Evolutionary conservation across 2,888 invertebrate species (phyloP).

Genomic region (Oscheius onirici): DNA sequence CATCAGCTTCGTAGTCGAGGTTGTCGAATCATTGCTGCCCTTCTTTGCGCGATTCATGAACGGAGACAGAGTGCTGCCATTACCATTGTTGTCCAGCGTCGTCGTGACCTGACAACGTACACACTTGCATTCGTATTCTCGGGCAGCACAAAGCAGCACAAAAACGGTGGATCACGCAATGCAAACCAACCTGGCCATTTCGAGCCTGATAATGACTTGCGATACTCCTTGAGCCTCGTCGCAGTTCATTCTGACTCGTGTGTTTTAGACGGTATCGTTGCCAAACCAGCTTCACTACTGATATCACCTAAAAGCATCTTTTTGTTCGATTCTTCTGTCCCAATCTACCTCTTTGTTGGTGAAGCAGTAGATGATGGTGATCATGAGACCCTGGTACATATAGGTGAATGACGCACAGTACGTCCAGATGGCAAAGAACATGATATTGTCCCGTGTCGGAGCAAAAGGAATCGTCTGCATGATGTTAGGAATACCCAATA

Average conservation of each 20-base stretch:
- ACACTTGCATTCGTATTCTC: background rate
- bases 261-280: slow-evolving; percentile 66
- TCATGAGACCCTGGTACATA: slow-evolving; percentile 75
- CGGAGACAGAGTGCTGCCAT: slow-evolving; percentile 37
- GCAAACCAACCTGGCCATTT: slow-evolving; percentile 51
- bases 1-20: slow-evolving; percentile 43
- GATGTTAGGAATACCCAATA: slow-evolving; percentile 75
- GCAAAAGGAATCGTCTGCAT: slow-evolving; percentile 73
- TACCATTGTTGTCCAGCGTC: slow-evolving; percentile 30
- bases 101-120: slow-evolving; percentile 40
- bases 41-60: slow-evolving; percentile 47
- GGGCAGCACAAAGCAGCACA: slow-evolving; percentile 1
- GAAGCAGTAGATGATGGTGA: slow-evolving; percentile 75
- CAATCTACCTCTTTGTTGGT: slow-evolving; percentile 73
- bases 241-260: slow-evolving; percentile 60
- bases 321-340: background rate
- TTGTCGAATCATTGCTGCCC: slow-evolving; percentile 53
- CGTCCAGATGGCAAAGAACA: slow-evolving; percentile 72
- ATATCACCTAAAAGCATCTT: slow-evolving; percentile 58
- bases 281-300: slow-evolving; percentile 66
- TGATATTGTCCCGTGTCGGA: slow-evolving; percentile 71
- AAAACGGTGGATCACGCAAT: background rate
- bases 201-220: slow-evolving; percentile 63
- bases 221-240: slow-evolving; percentile 67
- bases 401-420: slow-evolving; percentile 73